Evolutionary conservation across 2,888 invertebrate genomes (phyloP).

Genomic region (Synergus gifuensis): DNA sequence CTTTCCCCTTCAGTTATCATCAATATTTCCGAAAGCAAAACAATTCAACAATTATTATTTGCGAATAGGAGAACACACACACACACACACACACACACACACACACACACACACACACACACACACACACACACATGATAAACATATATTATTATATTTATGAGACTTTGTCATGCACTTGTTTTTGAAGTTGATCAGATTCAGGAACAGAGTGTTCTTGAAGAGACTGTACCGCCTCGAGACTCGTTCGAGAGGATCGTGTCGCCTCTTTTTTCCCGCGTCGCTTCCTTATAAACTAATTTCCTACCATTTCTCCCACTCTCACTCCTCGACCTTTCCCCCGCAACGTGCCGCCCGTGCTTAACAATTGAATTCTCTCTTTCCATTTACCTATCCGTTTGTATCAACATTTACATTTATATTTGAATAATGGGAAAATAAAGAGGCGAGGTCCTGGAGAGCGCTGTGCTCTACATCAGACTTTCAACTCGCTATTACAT

Average conservation of each 20-base stretch:
- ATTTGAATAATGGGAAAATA: conserved; percentile 78
- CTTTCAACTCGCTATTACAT: conserved; percentile 69
- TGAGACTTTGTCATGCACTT: neutral
- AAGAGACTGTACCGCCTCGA: conserved; percentile 53
- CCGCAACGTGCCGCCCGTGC: conserved; percentile 62
- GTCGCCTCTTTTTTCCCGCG: conserved; percentile 61
- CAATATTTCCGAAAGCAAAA: neutral
- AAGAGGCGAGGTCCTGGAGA: conserved; percentile 68
- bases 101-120: too few species aligned
- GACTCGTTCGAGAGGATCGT: conserved; percentile 59
- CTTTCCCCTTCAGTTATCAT: conserved; percentile 38
- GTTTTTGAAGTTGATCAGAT: conserved; percentile 33
- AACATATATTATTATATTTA: neutral
- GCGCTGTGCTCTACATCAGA: conserved; percentile 54
- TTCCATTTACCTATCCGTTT: conserved; percentile 78
- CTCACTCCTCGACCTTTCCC: conserved; percentile 47
- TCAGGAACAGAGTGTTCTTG: conserved; percentile 43
- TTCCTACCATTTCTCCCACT: conserved; percentile 67
- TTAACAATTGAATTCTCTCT: conserved; percentile 78
- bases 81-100: neutral
- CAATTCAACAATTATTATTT: neutral
- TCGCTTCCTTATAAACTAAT: conserved; percentile 77
- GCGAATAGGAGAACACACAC: neutral
- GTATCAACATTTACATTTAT: conserved; percentile 79
- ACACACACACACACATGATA: neutral